phyloP scores from a whole-genome alignment of 2,888 invertebrate species.

The Napeogenes inachia region DNA sequence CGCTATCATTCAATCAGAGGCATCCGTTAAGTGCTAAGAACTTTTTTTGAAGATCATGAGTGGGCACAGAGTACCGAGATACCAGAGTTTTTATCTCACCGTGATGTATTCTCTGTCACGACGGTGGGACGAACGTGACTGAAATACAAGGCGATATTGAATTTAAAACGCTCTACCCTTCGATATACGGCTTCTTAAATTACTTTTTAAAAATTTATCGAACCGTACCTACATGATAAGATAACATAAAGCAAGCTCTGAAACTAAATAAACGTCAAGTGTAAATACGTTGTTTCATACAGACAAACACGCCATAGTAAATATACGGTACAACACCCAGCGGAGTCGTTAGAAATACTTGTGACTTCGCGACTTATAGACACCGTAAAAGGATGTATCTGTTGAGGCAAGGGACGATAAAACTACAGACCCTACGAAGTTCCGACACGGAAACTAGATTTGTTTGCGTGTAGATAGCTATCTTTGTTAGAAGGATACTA shows the following conservation, averaged over 20 bases:
- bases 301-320: slow-evolving; percentile 27
- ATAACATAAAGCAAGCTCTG: too few species aligned
- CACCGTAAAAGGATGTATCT: slow-evolving; percentile 57
- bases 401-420: slow-evolving; percentile 55
- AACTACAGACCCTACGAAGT: slow-evolving; percentile 46
- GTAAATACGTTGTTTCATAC: slow-evolving; percentile 27
- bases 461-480: slow-evolving; percentile 36
- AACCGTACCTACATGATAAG: slow-evolving; percentile 1
- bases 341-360: slow-evolving; percentile 47
- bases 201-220: slow-evolving; percentile 25
- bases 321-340: slow-evolving; percentile 31
- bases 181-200: slow-evolving; percentile 22
- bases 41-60: slow-evolving; percentile 51
- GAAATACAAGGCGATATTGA: slow-evolving; percentile 60
- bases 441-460: slow-evolving; percentile 52
- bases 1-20: slow-evolving; percentile 44
- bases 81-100: slow-evolving; percentile 66
- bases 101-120: slow-evolving; percentile 72
- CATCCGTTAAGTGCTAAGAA: slow-evolving; percentile 52
- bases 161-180: slow-evolving; percentile 32
- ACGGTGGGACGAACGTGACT: slow-evolving; percentile 64
- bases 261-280: slow-evolving; percentile 24
- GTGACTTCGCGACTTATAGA: slow-evolving; percentile 53
- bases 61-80: slow-evolving; percentile 42
- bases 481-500: slow-evolving; percentile 21